Conservation (phyloP, 2,797 vertebrate genomes). For the Rhinogobio ventralis region DNA sequence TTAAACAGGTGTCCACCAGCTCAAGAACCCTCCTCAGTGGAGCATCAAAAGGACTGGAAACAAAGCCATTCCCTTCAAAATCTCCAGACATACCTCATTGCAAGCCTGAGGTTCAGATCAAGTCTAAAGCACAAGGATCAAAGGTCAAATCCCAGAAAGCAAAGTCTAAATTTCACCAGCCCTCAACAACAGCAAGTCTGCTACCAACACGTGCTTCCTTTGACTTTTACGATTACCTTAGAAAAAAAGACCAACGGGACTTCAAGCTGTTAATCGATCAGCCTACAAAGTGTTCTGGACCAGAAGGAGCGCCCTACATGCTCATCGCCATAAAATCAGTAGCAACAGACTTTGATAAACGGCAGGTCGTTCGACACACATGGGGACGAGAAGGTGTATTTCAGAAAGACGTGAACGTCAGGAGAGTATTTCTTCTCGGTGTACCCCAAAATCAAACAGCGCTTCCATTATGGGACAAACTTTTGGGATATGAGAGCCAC, state of each 20-base stretch:
- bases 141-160: conserved; percentile 58
- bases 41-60: conserved; percentile 10
- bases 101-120: conserved; percentile 62
- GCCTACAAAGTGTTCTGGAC: conserved; percentile 84
- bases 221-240: conserved; percentile 88
- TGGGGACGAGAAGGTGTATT: conserved; percentile 89
- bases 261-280: conserved; percentile 92
- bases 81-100: conserved; percentile 51
- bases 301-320: conserved; percentile 79
- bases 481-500: conserved; percentile 89
- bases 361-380: conserved; percentile 92
- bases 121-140: conserved; percentile 33
- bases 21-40: conserved; percentile 72
- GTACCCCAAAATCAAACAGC: conserved; percentile 80
- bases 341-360: conserved; percentile 91
- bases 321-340: conserved; percentile 93
- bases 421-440: conserved; percentile 91
- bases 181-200: conserved; percentile 53
- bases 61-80: conserved; percentile 43
- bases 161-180: conserved; percentile 38
- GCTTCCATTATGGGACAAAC: conserved; percentile 85
- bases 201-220: conserved; percentile 78
- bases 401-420: conserved; percentile 78
- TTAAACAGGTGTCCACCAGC: conserved; percentile 72
- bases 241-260: conserved; percentile 89